A percentile compares a stretch with the other conserved stretches of the same genome.
These are phyloP conservation scores for Scatophagus argus DNA, from an alignment of 2,113 vertebrate genomes.

Conservation along the genomic window DNA sequence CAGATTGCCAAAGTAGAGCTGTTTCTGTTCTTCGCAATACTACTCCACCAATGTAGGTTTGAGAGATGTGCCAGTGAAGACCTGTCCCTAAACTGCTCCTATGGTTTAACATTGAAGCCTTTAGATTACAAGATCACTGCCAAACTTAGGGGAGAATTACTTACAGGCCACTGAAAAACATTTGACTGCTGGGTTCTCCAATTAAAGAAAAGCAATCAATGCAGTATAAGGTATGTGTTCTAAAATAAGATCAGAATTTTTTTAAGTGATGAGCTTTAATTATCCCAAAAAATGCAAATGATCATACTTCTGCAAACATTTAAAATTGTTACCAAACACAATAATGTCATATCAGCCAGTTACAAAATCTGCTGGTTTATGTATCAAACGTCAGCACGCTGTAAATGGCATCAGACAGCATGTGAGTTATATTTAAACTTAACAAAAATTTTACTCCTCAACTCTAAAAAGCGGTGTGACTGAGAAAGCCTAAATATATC, in stretches of 20 bases:
- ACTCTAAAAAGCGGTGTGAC: neutral
- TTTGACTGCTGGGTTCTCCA: neutral
- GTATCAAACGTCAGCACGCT: neutral
- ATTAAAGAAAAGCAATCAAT: neutral
- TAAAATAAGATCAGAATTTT: constrained; percentile 3
- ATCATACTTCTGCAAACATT: constrained; percentile 8
- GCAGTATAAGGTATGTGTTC: constrained; percentile 49
- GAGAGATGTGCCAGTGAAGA: constrained; percentile 77
- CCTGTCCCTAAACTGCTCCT: constrained; percentile 81
- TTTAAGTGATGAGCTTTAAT: constrained; percentile 13
- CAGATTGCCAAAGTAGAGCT: constrained; percentile 87
- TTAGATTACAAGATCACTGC: constrained; percentile 81
- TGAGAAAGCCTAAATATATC: constrained; percentile 21
- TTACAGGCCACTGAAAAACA: constrained; percentile 33
- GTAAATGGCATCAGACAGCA: constrained; percentile 2
- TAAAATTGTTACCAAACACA: constrained; percentile 3
- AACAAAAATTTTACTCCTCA: constrained; percentile 16
- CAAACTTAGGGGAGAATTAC: constrained; percentile 69
- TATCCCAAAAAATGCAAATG: neutral
- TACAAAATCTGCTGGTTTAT: neutral
- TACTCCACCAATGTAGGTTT: constrained; percentile 87
- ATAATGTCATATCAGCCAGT: neutral
- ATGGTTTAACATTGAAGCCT: constrained; percentile 86
- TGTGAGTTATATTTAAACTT: constrained; percentile 14
- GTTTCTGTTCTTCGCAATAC: constrained; percentile 86